Evolutionary conservation across 2,797 vertebrate species (phyloP), one percentile per base, ranked within the genome.

Genomic region (Pogoniulus pusillus): DNA sequence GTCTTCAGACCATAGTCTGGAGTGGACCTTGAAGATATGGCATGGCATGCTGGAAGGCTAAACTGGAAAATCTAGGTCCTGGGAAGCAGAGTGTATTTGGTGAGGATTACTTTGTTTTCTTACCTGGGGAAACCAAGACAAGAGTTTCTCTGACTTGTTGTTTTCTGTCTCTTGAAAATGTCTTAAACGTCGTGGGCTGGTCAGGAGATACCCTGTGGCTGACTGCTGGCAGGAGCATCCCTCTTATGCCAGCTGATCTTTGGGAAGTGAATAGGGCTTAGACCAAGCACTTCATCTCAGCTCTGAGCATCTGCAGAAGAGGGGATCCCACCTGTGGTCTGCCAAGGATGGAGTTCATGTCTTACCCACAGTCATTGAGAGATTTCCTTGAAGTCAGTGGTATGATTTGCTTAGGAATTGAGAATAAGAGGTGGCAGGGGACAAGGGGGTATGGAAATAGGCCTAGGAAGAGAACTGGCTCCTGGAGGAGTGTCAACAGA

Each of bases 251-350:
- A 68, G 34, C 39, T 70, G 3, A 63, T 30, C 39, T 60, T 10
- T 75, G 39, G 27, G 27, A 51, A 71, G 6, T 12, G 49, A 51
- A 30, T 7, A 51, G 34, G 41, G 19, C 30, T 72, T 18, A 8
- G 14, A 41, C 10, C 19, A 59, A 85, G 16, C 26, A 5, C 43
- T 66, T 2, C 1, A 2, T 59, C 49, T 82, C 19, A 96, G 78
- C 95, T 58, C 34, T 37, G 75, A 91, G 45, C 60, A 27, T 22
- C 94, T 95, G 91, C 89, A 96, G 82, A 51, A 74, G 15, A 74
- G 6, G 37, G 66, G 74, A 93, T 49, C 23, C 47, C 47, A 84
- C 77, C 72, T 80, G 83, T 94, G 91, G 55, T 88, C 87, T 95
- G 91, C 39, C 54, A 63, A 39, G 23, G 65, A n/a, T 10, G 26